phyloP scores from a whole-genome alignment of 2,113 vertebrate species.

The Neodon shergylaensis region DNA sequence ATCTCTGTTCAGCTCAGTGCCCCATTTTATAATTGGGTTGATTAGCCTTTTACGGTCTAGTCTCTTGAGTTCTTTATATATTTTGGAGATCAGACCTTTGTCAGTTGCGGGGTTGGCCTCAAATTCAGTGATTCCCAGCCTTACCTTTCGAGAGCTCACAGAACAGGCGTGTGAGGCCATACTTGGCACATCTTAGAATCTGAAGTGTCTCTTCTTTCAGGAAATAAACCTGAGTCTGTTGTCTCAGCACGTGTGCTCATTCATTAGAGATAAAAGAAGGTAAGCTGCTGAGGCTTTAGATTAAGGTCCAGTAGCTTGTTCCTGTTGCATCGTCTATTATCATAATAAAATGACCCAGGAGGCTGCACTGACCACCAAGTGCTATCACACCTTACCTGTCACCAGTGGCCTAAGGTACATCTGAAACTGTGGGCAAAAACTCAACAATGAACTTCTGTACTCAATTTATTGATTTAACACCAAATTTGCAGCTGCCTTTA shows the following conservation, averaged over 20 bases:
- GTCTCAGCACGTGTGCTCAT: neutral
- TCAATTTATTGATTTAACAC: neutral
- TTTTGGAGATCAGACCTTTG: no score
- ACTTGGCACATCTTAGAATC: neutral
- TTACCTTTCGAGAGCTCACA: neutral
- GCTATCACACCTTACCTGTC: slow-evolving; percentile 21
- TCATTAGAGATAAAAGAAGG: neutral
- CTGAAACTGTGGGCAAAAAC: slow-evolving; percentile 33
- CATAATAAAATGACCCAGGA: neutral
- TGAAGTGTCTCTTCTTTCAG: neutral
- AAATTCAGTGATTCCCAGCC: neutral
- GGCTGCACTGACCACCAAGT: neutral
- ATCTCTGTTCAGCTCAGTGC: no score
- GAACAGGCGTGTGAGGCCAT: neutral
- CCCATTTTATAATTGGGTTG: no score
- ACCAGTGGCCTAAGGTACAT: neutral
- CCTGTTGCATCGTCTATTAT: neutral
- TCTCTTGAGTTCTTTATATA: no score
- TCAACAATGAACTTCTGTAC: neutral
- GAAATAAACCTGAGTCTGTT: neutral
- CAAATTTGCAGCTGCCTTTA: neutral
- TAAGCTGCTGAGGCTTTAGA: neutral
- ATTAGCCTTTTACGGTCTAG: no score
- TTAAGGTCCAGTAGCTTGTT: neutral
- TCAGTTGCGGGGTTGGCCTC: no score